These are phyloP conservation scores for Aphyosemion australe DNA, from an alignment of 2,113 vertebrate species.

Conservation along the genomic window DNA sequence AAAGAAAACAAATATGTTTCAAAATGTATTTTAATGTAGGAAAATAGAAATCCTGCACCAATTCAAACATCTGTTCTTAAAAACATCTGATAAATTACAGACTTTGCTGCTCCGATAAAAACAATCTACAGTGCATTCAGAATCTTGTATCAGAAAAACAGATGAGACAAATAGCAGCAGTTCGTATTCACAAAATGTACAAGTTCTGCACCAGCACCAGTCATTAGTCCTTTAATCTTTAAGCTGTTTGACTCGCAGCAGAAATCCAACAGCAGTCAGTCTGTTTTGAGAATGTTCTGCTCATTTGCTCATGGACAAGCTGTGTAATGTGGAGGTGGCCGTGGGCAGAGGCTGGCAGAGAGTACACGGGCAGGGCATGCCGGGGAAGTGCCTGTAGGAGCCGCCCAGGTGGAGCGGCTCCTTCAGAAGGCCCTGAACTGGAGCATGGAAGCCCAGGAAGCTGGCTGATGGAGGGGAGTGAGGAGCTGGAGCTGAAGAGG, in stretches of 20 bases:
- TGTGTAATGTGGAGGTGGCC: conserved; percentile 73
- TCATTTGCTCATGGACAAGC: conserved; percentile 80
- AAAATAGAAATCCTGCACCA: conserved; percentile 70
- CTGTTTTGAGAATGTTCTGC: conserved; percentile 24
- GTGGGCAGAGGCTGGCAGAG: conserved; percentile 79
- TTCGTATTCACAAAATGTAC: conserved; percentile 69
- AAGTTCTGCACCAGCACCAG: conserved; percentile 38
- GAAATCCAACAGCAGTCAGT: conserved; percentile 25
- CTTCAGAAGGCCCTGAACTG: conserved; percentile 74
- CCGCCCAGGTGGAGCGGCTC: conserved; percentile 75
- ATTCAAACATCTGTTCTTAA: conserved; percentile 43
- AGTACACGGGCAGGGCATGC: conserved; percentile 81
- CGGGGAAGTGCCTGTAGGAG: conserved; percentile 80
- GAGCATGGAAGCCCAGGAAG: conserved; percentile 76
- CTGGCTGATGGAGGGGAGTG: conserved; percentile 71
- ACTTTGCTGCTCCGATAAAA: conserved; percentile 52
- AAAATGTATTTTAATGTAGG: conserved; percentile 77
- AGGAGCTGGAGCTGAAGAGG: conserved; percentile 43
- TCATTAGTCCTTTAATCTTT: conserved; percentile 25
- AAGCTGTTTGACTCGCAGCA: conserved; percentile 10
- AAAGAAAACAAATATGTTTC: conserved; percentile 42
- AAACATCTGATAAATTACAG: conserved; percentile 65
- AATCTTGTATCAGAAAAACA: conserved; percentile 55
- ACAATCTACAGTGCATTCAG: conserved; percentile 33
- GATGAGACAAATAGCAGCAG: conserved; percentile 63